Percentiles rank a stretch among this genome's conserved stretches.
These are phyloP conservation scores for Copsychus sechellarum DNA, from an alignment of 2,113 vertebrate species.

Conservation along the genomic window DNA sequence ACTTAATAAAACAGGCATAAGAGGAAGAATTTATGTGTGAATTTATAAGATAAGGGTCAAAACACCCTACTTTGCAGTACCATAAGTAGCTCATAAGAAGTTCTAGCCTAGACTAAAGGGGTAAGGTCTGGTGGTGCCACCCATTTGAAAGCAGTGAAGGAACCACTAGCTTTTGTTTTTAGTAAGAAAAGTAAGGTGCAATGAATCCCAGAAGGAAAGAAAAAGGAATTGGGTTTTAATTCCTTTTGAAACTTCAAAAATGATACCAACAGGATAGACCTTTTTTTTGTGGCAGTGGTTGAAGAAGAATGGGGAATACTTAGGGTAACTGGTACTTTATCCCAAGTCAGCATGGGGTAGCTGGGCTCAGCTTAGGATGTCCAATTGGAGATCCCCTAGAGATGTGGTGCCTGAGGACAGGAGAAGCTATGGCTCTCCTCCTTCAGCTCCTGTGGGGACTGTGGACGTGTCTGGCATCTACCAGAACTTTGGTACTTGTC, in stretches of 20 bases:
- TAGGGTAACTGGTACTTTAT: neutral
- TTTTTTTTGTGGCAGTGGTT: neutral
- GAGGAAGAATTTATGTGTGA: neutral
- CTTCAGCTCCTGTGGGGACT: accelerated
- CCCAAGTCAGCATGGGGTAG: neutral
- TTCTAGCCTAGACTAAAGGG: neutral
- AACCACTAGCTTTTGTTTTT: neutral
- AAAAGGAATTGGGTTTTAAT: neutral
- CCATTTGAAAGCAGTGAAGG: neutral
- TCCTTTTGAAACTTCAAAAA: neutral
- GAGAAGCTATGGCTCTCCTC: neutral
- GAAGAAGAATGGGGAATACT: neutral
- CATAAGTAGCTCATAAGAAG: accelerated
- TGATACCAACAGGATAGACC: neutral
- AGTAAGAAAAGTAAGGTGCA: neutral
- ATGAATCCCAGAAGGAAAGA: neutral
- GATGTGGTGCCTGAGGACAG: neutral
- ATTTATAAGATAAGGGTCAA: neutral
- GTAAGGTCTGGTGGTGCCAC: neutral
- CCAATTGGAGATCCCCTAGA: neutral
- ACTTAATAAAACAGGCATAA: neutral
- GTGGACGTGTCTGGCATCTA: neutral
- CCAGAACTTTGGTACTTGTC: accelerated
- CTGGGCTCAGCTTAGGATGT: neutral
- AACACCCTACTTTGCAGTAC: neutral